phyloP scores from a whole-genome alignment of 2,888 invertebrate genomes.

The Tipula helvola region DNA sequence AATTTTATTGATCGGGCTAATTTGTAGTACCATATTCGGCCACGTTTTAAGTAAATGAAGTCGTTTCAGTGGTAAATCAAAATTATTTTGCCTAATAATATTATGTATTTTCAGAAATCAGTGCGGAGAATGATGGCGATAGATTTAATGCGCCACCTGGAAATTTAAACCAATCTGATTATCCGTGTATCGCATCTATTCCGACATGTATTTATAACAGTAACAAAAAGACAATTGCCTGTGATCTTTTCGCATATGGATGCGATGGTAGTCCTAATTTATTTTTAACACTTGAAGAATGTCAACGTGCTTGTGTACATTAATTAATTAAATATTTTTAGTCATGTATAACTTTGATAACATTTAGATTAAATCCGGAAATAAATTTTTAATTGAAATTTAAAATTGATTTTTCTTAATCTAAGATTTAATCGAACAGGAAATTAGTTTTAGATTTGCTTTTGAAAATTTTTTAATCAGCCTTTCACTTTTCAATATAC shows the following conservation, averaged over 20 bases:
- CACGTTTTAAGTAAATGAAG: not conserved
- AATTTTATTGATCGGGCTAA: not conserved
- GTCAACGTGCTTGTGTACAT: conserved; percentile 53
- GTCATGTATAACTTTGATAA: no score
- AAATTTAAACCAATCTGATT: not conserved
- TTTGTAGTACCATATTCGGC: not conserved
- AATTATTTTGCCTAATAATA: not conserved
- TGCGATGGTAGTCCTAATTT: conserved; percentile 87
- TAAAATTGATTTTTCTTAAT: no score
- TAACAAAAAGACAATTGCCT: conserved; percentile 40
- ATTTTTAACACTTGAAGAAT: conserved; percentile 66
- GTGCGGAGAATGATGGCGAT: not conserved
- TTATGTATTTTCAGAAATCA: not conserved
- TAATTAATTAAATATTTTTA: not conserved
- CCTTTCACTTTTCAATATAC: not conserved
- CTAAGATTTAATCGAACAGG: no score
- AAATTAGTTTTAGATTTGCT: no score
- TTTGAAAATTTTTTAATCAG: not conserved
- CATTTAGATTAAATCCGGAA: no score
- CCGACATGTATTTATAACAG: not conserved
- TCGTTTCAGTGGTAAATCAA: not conserved
- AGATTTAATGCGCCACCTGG: not conserved
- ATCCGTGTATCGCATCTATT: not conserved
- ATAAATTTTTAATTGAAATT: no score
- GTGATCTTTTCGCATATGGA: conserved; percentile 76